These are phyloP conservation scores for Phytoseiulus persimilis DNA, from an alignment of 2,888 invertebrate species.

Conservation along the genomic window DNA sequence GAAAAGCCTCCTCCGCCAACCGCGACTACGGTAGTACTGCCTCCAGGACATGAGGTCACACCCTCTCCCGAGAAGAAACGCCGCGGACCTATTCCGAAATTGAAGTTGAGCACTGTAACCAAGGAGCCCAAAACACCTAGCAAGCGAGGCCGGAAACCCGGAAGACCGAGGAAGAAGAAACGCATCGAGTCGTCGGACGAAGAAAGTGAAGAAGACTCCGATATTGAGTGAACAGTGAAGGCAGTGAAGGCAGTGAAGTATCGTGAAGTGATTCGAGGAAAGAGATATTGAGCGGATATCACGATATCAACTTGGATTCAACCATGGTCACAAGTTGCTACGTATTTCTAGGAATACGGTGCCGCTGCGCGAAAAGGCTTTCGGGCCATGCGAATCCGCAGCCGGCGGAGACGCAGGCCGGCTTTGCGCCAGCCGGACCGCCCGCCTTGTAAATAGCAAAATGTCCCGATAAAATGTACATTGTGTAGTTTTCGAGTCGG, in stretches of 20 bases:
- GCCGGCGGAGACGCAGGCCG: not conserved
- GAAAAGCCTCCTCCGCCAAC: conserved; percentile 21
- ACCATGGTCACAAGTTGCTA: not conserved
- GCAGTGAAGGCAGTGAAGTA: not conserved
- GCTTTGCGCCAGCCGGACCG: not conserved
- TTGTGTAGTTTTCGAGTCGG: not conserved
- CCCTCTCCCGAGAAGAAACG: conserved; percentile 34
- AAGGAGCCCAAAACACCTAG: conserved; percentile 31
- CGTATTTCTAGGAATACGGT: not conserved
- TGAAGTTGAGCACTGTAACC: conserved; percentile 15
- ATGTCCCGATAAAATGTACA: not conserved
- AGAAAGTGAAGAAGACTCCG: conserved; percentile 34
- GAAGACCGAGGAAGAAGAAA: conserved; percentile 30
- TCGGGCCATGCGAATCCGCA: not conserved
- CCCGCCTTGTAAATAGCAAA: not conserved
- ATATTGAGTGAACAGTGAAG: not conserved
- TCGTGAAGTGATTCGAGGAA: not conserved
- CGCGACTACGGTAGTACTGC: conserved; percentile 6
- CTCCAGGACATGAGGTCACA: conserved; percentile 24
- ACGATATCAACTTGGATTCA: not conserved
- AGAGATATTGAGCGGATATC: not conserved
- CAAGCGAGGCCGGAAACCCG: conserved; percentile 17
- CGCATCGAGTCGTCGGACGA: conserved; percentile 35
- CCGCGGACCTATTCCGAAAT: conserved; percentile 35
- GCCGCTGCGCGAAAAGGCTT: not conserved